These are phyloP conservation scores for Rhombomys opimus DNA, from an alignment of 2,113 vertebrate species.

Conservation along the genomic window DNA sequence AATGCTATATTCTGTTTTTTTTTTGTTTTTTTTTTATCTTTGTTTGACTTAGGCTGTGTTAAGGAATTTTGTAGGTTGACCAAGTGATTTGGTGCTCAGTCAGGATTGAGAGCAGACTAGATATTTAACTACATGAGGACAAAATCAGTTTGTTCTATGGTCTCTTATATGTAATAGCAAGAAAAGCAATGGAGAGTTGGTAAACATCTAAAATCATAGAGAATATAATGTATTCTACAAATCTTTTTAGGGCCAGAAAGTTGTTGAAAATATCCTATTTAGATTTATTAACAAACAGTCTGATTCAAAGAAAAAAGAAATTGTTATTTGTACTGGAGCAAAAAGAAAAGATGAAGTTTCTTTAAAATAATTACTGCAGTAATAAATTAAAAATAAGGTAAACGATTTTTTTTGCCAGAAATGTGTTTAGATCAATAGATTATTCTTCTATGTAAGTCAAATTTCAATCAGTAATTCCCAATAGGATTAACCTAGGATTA, in stretches of 20 bases:
- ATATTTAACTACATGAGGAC: neutral
- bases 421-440: conserved; percentile 46
- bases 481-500: conserved; percentile 76
- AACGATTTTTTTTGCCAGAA: neutral
- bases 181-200: neutral
- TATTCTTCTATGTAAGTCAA: conserved; percentile 60
- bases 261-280: neutral
- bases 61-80: neutral
- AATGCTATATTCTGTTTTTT: neutral
- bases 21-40: conserved; percentile 34
- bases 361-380: neutral
- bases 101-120: neutral
- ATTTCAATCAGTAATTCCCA: conserved; percentile 66
- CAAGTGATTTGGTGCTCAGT: neutral
- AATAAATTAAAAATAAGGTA: conserved; percentile 42
- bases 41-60: neutral
- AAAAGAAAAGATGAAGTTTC: neutral
- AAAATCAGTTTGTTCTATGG: neutral
- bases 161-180: neutral
- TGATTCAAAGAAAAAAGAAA: neutral
- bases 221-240: neutral
- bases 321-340: neutral
- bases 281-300: neutral
- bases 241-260: neutral
- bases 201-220: neutral